Base-by-base conservation (phyloP, 2,888 invertebrate species). In the Drosophila silvestris region DNA sequence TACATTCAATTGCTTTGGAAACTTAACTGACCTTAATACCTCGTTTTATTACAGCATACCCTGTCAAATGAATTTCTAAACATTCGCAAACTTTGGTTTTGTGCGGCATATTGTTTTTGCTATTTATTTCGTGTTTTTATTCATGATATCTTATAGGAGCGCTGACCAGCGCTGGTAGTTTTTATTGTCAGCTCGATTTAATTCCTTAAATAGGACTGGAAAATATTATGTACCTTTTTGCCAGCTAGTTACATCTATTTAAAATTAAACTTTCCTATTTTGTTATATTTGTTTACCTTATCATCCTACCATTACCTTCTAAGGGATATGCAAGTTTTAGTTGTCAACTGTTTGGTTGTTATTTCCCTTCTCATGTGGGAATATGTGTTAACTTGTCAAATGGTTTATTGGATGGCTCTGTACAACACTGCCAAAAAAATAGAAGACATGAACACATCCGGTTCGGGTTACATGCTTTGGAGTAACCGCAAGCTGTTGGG, bases 371-470 rank as follows among this genome's bases (percentile, higher is more conserved):
- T 28, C 10, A n/a, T 5, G 5, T 60, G 9, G 4, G 22, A 35
- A 60, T 57, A 35, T 62, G 30, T 63, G 30, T 33, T 30, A n/a
- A 22, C 58, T 35, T 66, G 52, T 68, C 70, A 56, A 54, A 67
- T 64, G 37, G 32, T 62, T 76, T 65, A 50, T 62, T 62, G 58
- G 60, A 74, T 63, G 39, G n/a, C 64, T 32, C 33, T 70, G 60
- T 32, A 53, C 39, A 70, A 33, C 51, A 71, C 39, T 62, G 67
- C 35, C 57, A 68, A 61, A 53, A 57, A 16, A 26, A 16, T 16
- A 12, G 37, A 16, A 35, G 4, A 64, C 57, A 64, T 52, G 51
- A 39, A 35, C 54, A 66, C 60, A 76, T 80, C 72, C 72, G 66
- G 72, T 39, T 58, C 19, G 32, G 28, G 74, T 50, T 54, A 66